Conservation (phyloP, 2,797 vertebrate species). For the Cheirogaleus major region DNA sequence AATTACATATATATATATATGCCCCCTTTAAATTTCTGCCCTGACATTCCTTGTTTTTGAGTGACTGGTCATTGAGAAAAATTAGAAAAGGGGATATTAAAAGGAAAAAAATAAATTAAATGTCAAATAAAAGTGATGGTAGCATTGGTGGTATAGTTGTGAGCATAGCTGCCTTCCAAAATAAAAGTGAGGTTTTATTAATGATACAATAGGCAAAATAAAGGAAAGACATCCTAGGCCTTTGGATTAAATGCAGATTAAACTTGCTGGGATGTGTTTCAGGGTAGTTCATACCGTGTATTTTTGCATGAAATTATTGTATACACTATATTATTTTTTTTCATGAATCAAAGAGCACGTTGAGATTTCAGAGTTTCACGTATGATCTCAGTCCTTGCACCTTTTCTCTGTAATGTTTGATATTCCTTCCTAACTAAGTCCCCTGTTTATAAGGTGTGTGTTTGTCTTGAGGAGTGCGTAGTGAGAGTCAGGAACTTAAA, state of each 20-base stretch:
- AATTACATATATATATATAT: too few relatives aligned
- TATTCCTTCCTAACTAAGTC: not conserved
- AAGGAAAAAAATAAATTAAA: not conserved
- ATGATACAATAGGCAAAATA: not conserved
- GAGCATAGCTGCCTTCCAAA: not conserved
- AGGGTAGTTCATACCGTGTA: not conserved
- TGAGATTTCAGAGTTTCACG: not conserved
- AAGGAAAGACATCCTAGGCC: not conserved
- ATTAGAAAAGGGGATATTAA: not conserved
- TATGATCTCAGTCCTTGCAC: not conserved
- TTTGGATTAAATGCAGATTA: not conserved
- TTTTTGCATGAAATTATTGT: not conserved
- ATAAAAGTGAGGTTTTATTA: not conserved
- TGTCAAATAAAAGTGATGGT: not conserved
- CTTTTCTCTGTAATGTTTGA: not conserved
- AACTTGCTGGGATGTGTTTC: not conserved
- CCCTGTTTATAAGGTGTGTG: not conserved
- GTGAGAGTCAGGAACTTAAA: not conserved
- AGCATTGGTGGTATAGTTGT: not conserved
- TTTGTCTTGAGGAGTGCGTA: not conserved
- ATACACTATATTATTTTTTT: not conserved
- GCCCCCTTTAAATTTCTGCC: not conserved
- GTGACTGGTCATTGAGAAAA: not conserved
- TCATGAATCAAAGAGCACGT: not conserved
- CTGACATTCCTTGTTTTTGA: not conserved